Conservation (phyloP, 1,140 invertebrate genomes). For the Drosophila baimaii region DNA sequence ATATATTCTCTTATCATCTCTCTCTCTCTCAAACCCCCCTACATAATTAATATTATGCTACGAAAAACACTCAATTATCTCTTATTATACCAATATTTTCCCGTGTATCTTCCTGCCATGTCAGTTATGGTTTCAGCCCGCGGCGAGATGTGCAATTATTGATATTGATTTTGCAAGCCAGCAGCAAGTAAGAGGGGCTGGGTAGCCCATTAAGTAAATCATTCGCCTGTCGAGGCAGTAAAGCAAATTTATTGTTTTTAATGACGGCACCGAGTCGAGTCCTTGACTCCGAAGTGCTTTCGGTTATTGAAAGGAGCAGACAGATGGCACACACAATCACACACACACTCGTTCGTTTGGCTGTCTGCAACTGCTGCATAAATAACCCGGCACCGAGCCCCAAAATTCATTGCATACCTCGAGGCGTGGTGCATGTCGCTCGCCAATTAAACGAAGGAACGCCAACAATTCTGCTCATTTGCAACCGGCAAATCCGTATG, state of each 20-base stretch:
- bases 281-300: constrained; percentile 66
- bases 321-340: constrained; percentile 21
- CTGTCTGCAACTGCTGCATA: constrained; percentile 47
- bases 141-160: constrained; percentile 44
- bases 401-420: constrained; percentile 72
- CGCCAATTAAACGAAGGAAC: constrained; percentile 72
- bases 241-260: constrained; percentile 57
- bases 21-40: no score
- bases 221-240: constrained; percentile 54
- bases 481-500: constrained; percentile 40
- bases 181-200: not conserved
- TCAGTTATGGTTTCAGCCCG: constrained; percentile 48
- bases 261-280: constrained; percentile 49
- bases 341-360: not conserved
- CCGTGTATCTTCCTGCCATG: constrained; percentile 10
- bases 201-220: constrained; percentile 57
- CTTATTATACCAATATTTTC: not conserved
- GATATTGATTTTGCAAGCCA: constrained; percentile 49
- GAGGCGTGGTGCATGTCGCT: constrained; percentile 69
- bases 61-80: constrained; percentile 2
- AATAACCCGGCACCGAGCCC: constrained; percentile 40
- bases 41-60: not conserved
- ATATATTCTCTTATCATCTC: not conserved
- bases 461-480: constrained; percentile 75
- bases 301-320: constrained; percentile 67